phyloP scores from a whole-genome alignment of 2,888 invertebrate genomes.

The Archaeoteleia sp. region DNA sequence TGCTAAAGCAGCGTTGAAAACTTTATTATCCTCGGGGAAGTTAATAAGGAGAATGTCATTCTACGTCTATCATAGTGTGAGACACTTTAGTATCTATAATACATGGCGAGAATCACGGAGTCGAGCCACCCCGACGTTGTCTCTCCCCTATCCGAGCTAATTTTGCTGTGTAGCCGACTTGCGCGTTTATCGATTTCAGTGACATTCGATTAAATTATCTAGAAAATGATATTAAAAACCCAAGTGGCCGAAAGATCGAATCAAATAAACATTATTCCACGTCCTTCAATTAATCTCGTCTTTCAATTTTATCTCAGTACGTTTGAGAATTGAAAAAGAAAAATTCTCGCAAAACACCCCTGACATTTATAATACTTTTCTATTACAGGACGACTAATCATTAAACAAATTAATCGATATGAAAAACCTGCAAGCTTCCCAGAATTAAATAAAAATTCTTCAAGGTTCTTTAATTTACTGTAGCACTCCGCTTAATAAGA shows the following conservation, averaged over 20 bases:
- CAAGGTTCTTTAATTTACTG: constrained; percentile 7
- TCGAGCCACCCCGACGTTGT: constrained; percentile 26
- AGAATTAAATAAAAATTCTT: constrained; percentile 5
- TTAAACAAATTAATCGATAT: constrained; percentile 1
- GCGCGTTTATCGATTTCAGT: constrained; percentile 46
- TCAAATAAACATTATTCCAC: constrained; percentile 39
- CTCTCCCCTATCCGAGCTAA: constrained; percentile 34
- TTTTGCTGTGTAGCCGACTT: constrained; percentile 39
- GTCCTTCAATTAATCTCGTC: constrained; percentile 16
- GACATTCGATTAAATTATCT: constrained; percentile 46
- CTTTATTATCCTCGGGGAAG: constrained; percentile 44
- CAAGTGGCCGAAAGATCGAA: constrained; percentile 39
- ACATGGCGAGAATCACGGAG: constrained; percentile 35
- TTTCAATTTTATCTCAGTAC: background rate
- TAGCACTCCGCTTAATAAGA: constrained; percentile 23
- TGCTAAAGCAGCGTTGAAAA: constrained; percentile 31
- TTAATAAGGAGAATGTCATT: constrained; percentile 49
- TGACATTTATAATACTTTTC: no score
- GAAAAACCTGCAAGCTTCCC: background rate
- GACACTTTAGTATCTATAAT: constrained; percentile 50
- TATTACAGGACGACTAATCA: constrained; percentile 2
- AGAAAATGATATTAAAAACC: constrained; percentile 50
- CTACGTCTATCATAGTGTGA: constrained; percentile 38
- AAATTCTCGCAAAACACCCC: no score
- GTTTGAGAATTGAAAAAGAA: background rate